Percentiles rank a stretch among this genome's conserved stretches.
phyloP scores from a whole-genome alignment of 2,888 invertebrate species.

The Gibbula magus region DNA sequence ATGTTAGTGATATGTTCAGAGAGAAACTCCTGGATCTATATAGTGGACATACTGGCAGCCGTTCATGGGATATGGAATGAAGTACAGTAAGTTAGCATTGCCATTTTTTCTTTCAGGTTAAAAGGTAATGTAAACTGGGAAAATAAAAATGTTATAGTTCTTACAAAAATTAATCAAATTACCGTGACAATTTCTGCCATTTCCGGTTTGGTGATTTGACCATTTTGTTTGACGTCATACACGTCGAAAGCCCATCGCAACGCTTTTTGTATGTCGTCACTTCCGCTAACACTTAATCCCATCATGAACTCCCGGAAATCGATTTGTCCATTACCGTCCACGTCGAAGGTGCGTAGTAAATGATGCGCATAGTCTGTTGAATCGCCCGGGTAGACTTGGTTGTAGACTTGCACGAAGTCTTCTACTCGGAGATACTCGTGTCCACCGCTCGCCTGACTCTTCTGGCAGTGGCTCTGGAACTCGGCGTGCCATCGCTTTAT shows the following conservation, averaged over 20 bases:
- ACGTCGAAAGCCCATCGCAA: conserved; percentile 30
- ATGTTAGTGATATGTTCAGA: no score
- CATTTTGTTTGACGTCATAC: conserved; percentile 25
- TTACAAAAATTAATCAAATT: no score
- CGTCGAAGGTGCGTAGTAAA: conserved; percentile 31
- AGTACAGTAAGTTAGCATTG: no score
- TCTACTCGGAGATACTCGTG: conserved; percentile 1
- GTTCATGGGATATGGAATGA: no score
- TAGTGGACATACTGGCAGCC: no score
- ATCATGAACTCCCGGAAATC: conserved; percentile 31
- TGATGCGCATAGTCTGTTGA: conserved; percentile 22
- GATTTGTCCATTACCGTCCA: background rate
- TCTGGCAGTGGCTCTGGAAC: conserved; percentile 1
- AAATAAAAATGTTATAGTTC: conserved; percentile 25
- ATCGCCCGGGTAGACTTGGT: conserved; percentile 25
- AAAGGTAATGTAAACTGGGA: no score
- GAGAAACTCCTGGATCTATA: no score
- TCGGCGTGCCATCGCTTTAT: conserved; percentile 30
- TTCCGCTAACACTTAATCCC: conserved; percentile 28
- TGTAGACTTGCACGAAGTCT: conserved; percentile 26
- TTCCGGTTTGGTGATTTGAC: conserved; percentile 14
- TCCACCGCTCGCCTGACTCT: no score
- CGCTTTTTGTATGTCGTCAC: conserved; percentile 19
- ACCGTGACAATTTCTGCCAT: conserved; percentile 27
- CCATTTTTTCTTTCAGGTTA: no score